phyloP scores from a whole-genome alignment of 2,888 invertebrate genomes.

The Tinea pellionella region DNA sequence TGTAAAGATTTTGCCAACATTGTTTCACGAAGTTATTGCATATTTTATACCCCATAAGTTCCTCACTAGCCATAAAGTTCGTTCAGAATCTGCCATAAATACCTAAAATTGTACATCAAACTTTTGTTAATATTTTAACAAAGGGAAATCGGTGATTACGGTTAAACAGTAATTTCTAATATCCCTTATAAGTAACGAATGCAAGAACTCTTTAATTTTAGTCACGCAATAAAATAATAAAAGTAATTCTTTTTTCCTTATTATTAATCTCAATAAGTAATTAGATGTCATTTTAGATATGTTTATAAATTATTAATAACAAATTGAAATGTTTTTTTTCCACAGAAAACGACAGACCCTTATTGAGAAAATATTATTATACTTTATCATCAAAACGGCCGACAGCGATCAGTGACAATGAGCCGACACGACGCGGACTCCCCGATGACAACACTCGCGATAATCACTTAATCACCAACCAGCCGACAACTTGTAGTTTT shows the following conservation, averaged over 20 bases:
- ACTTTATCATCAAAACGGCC: not conserved
- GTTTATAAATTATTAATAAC: not conserved
- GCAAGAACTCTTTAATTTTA: not conserved
- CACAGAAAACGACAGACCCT: not conserved
- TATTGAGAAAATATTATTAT: not conserved
- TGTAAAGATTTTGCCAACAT: not conserved
- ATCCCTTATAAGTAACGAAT: not conserved
- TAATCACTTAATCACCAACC: slow-evolving; percentile 17
- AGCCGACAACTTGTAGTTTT: slow-evolving; percentile 9
- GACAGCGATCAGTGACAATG: not conserved
- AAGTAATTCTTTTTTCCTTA: not conserved
- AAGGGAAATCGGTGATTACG: not conserved
- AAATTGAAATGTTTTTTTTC: not conserved
- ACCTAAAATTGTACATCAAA: not conserved
- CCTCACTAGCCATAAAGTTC: too few relatives aligned
- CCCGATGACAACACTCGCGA: not conserved
- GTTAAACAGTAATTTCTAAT: not conserved
- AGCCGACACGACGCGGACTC: not conserved
- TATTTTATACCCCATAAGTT: not conserved
- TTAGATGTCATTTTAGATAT: not conserved
- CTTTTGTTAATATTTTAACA: not conserved
- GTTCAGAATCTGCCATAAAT: too few relatives aligned
- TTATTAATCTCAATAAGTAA: not conserved
- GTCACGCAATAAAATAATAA: not conserved
- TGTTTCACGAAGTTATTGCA: not conserved